Base-by-base conservation (phyloP, 2,113 vertebrate genomes). In the Corythoichthys intestinalis region DNA sequence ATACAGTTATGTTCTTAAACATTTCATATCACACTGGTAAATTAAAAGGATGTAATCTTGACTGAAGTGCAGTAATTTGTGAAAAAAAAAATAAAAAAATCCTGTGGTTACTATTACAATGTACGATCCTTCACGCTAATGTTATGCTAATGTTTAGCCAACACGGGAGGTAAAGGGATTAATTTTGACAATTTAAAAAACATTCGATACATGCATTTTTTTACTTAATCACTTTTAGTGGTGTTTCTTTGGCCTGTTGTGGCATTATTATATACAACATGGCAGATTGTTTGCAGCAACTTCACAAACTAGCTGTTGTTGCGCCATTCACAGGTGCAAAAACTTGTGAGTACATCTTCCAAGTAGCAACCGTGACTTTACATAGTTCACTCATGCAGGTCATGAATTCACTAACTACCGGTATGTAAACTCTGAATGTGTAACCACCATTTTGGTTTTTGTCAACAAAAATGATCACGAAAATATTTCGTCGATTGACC, bases 201-300 rank as follows among this genome's bases (percentile, higher is more conserved):
- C 13, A 37, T 58, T 15, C 37, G 2, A 4, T 4, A 14, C 13
- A 37, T 58, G 56, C 56, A 28, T 34, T 58, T 37, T 5, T 14
- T 0, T 44, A 44, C 41, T 8, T 44, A 44, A 44, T 8, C 9
- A 44, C 9, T 44, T 8, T 44, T 28, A 28, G 9, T 41, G 39
- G 6, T 44, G 9, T 44, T 73, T 65, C 71, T 77, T 72, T 76
- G 71, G 41, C 62, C 57, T 59, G 34, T 38, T 57, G 49, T 7
- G 74, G 61, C 56, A 58, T 58, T 37, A 14, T 37, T 46, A 62
- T 59, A 34, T 72, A 70, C 54, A 83, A 61, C 78, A 76, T 61
- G 38, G 2, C 6, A 64, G 63, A 70, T 58, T 70, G 7, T 57
- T 28, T 6, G 34, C 6, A 61, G 13, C 44, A 12, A 57, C 66